Base-by-base conservation (phyloP, 2,113 vertebrate species). In the Australoheros scitulus region DNA sequence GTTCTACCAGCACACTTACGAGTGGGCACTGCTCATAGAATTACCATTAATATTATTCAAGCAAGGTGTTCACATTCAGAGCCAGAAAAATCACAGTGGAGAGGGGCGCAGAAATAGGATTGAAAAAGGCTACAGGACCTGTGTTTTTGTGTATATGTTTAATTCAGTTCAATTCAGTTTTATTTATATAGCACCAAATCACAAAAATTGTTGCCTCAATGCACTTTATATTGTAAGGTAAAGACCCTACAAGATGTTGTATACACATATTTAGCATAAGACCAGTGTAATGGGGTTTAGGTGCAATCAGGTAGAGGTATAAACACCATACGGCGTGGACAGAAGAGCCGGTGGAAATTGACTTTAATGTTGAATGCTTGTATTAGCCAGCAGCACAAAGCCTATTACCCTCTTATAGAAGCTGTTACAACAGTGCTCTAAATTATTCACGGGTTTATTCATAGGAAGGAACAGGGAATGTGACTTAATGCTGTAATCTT, bases 11-110 rank as follows among this genome's bases (percentile, higher is more conserved):
- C 70, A 81, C 65, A 82, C 76, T 86, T 20, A 52, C 76, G 84
- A 90, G 89, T 79, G 77, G 79, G 68, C 87, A 86, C 77, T 59
- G 88, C 87, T 93, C 61, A 58, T 76, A 74, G 79, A 91, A 81
- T 86, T 89, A 89, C 61, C 80, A 85, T 92, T 92, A 89, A 95
- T 92, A 91, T 94, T 91, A 94, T 95, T 92, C 89, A 91, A 85
- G 76, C 79, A 17, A 52, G 76, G 82, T 70, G 81, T 88, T 90
- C 56, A 58, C 74, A 76, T 88, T 88, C 74, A 26, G 79, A 81
- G 59, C 61, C 76, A 63, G 61, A 75, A 87, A 85, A 87, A 80
- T 72, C 78, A 59, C 81, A 65, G 77, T 78, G 81, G 81, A 92
- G 76, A 88, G 81, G 50, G 76, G 79, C 68, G 56, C 61, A 78